These are phyloP conservation scores for Prionailurus bengalensis DNA, from an alignment of 2,113 vertebrate species.

Conservation along the genomic window DNA sequence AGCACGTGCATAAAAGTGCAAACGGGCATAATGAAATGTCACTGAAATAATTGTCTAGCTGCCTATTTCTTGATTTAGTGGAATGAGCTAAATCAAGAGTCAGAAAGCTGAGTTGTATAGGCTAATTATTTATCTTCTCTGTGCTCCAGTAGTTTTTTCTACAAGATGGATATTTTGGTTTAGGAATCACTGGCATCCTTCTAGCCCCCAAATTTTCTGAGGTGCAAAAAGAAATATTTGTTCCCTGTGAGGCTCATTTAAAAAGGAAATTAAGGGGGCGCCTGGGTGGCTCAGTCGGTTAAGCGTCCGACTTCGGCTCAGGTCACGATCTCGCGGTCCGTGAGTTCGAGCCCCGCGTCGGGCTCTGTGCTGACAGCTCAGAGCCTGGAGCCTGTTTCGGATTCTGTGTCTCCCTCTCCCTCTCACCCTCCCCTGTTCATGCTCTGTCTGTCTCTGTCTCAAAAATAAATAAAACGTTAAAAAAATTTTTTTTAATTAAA, in stretches of 20 bases:
- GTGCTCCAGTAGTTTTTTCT: background rate
- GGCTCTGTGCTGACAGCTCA: no score
- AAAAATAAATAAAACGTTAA: no score
- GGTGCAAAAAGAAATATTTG: background rate
- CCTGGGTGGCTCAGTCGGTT: no score
- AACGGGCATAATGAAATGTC: background rate
- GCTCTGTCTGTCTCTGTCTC: no score
- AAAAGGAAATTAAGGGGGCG: background rate
- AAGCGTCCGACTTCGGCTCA: no score
- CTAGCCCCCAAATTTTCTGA: background rate
- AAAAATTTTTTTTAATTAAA: no score
- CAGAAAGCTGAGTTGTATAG: background rate
- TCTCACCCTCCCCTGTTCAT: no score
- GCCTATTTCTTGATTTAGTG: background rate
- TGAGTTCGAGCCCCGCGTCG: no score
- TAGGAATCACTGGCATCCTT: background rate
- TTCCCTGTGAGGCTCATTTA: background rate
- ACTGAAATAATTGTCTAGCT: background rate
- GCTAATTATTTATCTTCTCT: background rate
- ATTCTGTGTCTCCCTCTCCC: no score
- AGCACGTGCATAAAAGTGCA: background rate
- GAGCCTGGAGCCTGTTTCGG: no score
- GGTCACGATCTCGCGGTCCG: no score
- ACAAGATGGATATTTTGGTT: background rate
- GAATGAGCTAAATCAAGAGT: background rate